Evolutionary conservation across 2,888 invertebrate genomes (phyloP).

Genomic region (Lasioglossum leucozonium): DNA sequence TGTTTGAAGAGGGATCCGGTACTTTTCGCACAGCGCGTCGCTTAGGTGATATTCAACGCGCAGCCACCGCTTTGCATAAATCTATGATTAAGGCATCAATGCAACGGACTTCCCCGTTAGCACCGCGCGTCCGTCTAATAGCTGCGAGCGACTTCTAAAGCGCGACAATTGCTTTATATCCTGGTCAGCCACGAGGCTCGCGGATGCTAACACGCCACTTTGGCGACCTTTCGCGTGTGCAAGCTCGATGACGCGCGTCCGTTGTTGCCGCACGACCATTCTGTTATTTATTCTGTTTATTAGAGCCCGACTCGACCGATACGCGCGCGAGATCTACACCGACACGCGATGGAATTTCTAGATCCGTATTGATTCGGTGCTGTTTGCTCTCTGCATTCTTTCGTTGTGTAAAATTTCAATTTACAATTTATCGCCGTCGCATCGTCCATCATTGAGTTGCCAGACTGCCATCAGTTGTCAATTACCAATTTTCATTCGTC

Average conservation of each 20-base stretch:
- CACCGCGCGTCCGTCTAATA: constrained; percentile 37
- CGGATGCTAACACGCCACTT: constrained; percentile 19
- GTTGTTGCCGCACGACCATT: constrained; percentile 20
- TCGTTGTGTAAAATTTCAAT: too few relatives aligned
- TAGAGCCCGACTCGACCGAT: constrained; percentile 6
- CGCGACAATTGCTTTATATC: constrained; percentile 71
- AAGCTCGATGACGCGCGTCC: constrained; percentile 35
- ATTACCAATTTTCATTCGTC: background rate
- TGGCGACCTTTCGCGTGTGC: constrained; percentile 24
- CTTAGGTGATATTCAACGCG: background rate
- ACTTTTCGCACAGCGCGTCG: background rate
- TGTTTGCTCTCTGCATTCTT: background rate
- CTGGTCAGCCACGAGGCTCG: constrained; percentile 38
- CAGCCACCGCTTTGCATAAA: constrained; percentile 60
- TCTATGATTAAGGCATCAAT: constrained; percentile 73
- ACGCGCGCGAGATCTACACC: background rate
- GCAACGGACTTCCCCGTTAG: constrained; percentile 64
- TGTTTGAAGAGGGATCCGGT: background rate
- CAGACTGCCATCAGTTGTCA: too few relatives aligned
- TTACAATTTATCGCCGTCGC: too few relatives aligned
- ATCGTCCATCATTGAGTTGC: too few relatives aligned
- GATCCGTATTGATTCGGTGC: background rate
- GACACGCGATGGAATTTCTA: background rate
- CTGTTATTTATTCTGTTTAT: constrained; percentile 27
- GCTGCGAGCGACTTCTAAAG: constrained; percentile 66